Base-by-base conservation (phyloP, 2,113 vertebrate species). In the Alectura lathami region DNA sequence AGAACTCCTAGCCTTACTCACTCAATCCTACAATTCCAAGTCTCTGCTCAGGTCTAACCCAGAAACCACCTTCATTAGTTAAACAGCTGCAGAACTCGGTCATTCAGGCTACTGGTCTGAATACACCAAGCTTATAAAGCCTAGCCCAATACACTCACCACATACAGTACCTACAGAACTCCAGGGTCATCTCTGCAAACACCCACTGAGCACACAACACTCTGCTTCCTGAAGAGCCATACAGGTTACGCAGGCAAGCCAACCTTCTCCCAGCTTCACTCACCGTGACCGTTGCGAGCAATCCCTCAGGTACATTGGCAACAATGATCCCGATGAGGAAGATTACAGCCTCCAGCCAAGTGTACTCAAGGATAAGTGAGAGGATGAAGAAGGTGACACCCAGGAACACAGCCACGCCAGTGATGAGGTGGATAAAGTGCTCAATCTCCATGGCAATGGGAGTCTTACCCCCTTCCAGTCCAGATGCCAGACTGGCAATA, bases 241-340 rank as follows among this genome's bases (percentile, higher is more conserved):
- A 8, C 1, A 53, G 0, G 2, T 8, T 32, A 59, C 23, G 32
- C 27, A 69, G 14, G 16, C 32, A 3, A 40, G 20, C 32, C 13
- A 68, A 11, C 6, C 22, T 67, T 30, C 43, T 6, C 13, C 21
- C 34, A 22, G 0, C n/a, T 74, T 57, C 17, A 79, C 98, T 97
- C 82, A 98, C 98, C 64, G 98, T 98, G 89, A 98, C 98, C 0
- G 98, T 98, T 83, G 98, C 98, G 81, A 98, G 97, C 92, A 98
- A 81, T 24, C 98, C 98, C 51, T 98, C 98, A 0, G 98, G 98
- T 59, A 98, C 98, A 1, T 98, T 98, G 87, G 98, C 98, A 7
- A 98, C 98, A 50, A 98, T 98, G 95, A 98, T 98, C 11, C 98
- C 98, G 0, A 98, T 98, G 66, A 98, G 98, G 93, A 98, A 98